Percentiles rank a stretch among this genome's conserved stretches.
Evolutionary conservation across 1,140 invertebrate species (phyloP).

Genomic region (Leptoteleia sp.): DNA sequence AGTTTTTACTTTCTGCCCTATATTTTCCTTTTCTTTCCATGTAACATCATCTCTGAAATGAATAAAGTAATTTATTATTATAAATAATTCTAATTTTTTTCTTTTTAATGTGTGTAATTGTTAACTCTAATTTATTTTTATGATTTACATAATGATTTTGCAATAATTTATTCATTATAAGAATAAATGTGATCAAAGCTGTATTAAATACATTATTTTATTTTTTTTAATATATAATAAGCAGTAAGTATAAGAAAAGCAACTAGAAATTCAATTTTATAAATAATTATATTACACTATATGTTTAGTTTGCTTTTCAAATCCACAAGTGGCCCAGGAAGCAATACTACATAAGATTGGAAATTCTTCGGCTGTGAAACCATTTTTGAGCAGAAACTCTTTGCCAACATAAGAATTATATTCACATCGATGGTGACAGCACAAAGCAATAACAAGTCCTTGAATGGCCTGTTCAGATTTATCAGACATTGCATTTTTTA

Average conservation of each 20-base stretch:
- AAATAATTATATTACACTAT: constrained; percentile 25
- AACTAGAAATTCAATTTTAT: constrained; percentile 1
- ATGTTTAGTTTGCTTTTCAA: constrained; percentile 73
- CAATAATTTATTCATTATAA: no score
- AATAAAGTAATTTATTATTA: constrained; percentile 1
- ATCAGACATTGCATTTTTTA: constrained; percentile 78
- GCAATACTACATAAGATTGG: constrained; percentile 88
- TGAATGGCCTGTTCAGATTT: constrained; percentile 75
- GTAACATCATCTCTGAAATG: constrained; percentile 17
- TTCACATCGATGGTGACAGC: constrained; percentile 92
- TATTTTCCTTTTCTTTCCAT: constrained; percentile 81
- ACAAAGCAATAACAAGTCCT: constrained; percentile 89
- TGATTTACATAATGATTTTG: no score
- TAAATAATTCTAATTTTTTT: no score
- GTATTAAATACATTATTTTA: no score
- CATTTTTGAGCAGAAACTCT: constrained; percentile 82
- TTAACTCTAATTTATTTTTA: no score
- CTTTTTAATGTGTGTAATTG: no score
- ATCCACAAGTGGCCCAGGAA: constrained; percentile 92
- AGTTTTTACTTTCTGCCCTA: constrained; percentile 88
- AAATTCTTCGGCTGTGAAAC: constrained; percentile 85
- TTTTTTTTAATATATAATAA: no score
- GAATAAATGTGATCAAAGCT: no score
- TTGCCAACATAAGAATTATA: constrained; percentile 87
- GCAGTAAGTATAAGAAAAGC: no score